These are phyloP conservation scores for Clarias fuscus DNA, from an alignment of 2,797 vertebrate species.

Conservation along the genomic window DNA sequence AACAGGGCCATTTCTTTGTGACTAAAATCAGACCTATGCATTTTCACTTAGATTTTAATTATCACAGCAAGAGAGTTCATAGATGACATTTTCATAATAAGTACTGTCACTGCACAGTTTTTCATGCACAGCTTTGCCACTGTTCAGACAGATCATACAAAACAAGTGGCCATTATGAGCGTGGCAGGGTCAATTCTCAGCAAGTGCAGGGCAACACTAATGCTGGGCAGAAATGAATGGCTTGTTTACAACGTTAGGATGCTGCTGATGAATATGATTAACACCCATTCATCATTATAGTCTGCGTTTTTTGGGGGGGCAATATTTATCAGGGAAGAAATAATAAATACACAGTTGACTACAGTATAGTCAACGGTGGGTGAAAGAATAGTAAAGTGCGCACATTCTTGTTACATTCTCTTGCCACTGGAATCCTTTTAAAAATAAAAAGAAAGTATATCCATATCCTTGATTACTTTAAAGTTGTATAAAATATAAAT, in stretches of 20 bases:
- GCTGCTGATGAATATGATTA: conserved; percentile 9
- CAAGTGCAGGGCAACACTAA: conserved; percentile 25
- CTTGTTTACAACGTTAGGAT: not conserved
- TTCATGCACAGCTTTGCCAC: conserved; percentile 41
- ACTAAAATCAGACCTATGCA: conserved; percentile 23
- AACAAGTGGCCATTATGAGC: not conserved
- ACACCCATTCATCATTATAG: conserved; percentile 12
- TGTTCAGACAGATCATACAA: conserved; percentile 15
- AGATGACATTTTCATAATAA: conserved; percentile 28
- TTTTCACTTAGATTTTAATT: conserved; percentile 16
- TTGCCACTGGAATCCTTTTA: conserved; percentile 29
- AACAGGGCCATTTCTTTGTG: conserved; percentile 31
- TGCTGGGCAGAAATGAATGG: conserved; percentile 27
- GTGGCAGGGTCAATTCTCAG: conserved; percentile 3
- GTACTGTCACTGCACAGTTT: conserved; percentile 33
- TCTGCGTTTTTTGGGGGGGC: conserved; percentile 28
- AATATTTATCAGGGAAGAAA: conserved; percentile 12
- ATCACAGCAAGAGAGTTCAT: conserved; percentile 22
- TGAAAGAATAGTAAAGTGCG: conserved; percentile 40
- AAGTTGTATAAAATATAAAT: conserved; percentile 54
- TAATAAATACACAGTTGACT: conserved; percentile 10
- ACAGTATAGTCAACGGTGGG: conserved; percentile 19
- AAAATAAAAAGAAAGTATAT: conserved; percentile 37
- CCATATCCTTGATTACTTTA: conserved; percentile 26
- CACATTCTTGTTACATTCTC: conserved; percentile 39